Conservation (phyloP, 2,797 vertebrate genomes). For the Uromys caudimaculatus region DNA sequence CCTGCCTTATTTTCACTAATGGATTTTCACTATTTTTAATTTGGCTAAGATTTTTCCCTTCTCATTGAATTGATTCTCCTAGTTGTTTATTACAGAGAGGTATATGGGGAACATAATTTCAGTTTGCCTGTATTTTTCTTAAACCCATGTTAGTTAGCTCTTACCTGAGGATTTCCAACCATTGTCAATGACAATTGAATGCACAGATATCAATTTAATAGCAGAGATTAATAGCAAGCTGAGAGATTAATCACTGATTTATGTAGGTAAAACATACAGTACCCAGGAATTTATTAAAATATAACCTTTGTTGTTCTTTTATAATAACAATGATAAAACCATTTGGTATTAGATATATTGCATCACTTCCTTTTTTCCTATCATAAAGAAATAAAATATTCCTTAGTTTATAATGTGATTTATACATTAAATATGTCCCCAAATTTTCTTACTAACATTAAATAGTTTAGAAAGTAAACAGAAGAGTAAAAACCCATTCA, state of each 20-base stretch:
- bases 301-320: background rate
- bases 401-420: background rate
- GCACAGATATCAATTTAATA: background rate
- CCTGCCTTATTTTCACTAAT: conserved; percentile 51
- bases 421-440: background rate
- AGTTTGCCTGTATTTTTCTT: background rate
- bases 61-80: conserved; percentile 11
- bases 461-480: conserved; percentile 12
- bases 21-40: conserved; percentile 56
- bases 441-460: background rate
- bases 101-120: background rate
- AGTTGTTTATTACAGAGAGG: conserved; percentile 48
- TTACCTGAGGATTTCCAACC: background rate
- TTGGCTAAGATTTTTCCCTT: background rate
- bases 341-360: background rate
- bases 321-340: background rate
- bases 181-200: background rate
- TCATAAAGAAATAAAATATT: background rate
- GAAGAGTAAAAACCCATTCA: background rate
- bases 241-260: background rate
- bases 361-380: background rate
- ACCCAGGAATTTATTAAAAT: conserved; percentile 2
- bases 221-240: background rate
- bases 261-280: background rate
- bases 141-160: background rate